These are phyloP conservation scores for Octomys mimax DNA, from an alignment of 2,797 vertebrate genomes.

Conservation along the genomic window DNA sequence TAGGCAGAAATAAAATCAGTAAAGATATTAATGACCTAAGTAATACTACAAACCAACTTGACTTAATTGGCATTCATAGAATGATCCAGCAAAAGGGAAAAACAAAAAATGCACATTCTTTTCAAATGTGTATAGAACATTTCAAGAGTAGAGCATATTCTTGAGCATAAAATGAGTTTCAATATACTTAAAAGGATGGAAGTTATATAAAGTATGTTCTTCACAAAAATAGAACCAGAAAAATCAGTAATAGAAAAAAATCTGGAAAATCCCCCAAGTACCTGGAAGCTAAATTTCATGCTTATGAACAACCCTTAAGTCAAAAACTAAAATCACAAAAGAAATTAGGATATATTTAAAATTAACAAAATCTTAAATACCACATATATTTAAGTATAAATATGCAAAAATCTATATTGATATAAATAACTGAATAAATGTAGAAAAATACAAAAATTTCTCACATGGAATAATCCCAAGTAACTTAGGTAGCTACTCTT, in stretches of 20 bases:
- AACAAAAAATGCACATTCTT: background rate
- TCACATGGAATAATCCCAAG: background rate
- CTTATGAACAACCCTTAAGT: background rate
- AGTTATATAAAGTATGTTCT: background rate
- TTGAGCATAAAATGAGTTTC: background rate
- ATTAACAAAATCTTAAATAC: constrained; percentile 35
- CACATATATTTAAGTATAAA: background rate
- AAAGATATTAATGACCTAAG: background rate
- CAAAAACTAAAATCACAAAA: constrained; percentile 17
- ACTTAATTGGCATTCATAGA: background rate
- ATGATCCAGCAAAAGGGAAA: background rate
- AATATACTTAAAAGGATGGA: background rate
- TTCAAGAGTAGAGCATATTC: background rate
- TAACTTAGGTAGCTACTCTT: background rate
- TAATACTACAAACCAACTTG: background rate
- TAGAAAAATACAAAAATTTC: background rate
- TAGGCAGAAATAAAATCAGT: background rate
- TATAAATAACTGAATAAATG: background rate
- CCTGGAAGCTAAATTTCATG: background rate
- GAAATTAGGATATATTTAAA: background rate
- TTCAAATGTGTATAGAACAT: background rate
- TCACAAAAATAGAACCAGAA: background rate
- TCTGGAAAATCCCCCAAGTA: background rate
- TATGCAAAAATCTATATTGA: background rate
- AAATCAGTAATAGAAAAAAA: background rate